Conservation (phyloP, 2,888 invertebrate species). For the Drosophila phalerata region DNA sequence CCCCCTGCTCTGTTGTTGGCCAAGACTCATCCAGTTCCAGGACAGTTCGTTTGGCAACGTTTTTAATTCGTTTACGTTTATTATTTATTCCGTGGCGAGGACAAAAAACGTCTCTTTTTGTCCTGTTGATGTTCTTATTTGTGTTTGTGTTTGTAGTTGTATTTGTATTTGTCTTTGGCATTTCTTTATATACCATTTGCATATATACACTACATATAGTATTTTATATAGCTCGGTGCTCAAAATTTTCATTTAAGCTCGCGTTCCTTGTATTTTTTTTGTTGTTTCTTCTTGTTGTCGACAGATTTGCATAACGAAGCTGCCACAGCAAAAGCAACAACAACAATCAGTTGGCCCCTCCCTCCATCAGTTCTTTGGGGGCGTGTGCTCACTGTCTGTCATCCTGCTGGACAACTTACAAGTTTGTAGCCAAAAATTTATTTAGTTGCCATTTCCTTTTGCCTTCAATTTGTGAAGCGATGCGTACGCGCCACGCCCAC, state of each 20-base stretch:
- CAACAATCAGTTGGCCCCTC: constrained; percentile 8
- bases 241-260: constrained; percentile 72
- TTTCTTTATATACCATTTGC: constrained; percentile 73
- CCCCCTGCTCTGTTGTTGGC: not conserved
- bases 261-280: constrained; percentile 33
- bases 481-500: constrained; percentile 51
- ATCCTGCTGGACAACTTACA: constrained; percentile 47
- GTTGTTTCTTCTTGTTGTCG: constrained; percentile 33
- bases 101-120: constrained; percentile 39
- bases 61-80: constrained; percentile 84
- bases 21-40: constrained; percentile 3
- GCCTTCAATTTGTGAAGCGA: constrained; percentile 62
- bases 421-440: constrained; percentile 51
- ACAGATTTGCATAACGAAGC: constrained; percentile 81
- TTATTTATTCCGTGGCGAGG: constrained; percentile 76
- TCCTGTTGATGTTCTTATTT: constrained; percentile 51
- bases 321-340: constrained; percentile 45
- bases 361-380: constrained; percentile 4
- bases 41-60: constrained; percentile 65
- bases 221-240: constrained; percentile 55
- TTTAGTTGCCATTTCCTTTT: constrained; percentile 67
- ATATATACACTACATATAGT: constrained; percentile 64
- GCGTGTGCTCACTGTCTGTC: constrained; percentile 12
- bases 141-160: constrained; percentile 60
- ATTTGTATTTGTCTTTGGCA: constrained; percentile 67